Conservation (phyloP, 2,113 vertebrate genomes). For the Istiophorus platypterus region DNA sequence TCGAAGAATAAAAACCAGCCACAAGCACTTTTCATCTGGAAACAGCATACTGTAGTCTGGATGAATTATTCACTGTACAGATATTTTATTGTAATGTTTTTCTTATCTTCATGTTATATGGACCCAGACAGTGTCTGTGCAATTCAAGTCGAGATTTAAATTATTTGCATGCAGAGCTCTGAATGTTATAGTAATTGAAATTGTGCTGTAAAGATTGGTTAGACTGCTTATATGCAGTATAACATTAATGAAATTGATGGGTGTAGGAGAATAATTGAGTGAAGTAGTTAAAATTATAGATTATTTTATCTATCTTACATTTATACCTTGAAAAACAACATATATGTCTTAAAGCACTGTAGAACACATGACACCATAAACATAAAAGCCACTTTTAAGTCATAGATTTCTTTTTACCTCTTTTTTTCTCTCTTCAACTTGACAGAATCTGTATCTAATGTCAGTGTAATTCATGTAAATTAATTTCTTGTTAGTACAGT, state of each 20-base stretch:
- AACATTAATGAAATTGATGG: conserved; percentile 31
- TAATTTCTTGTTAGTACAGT: conserved; percentile 11
- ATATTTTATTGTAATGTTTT: conserved; percentile 29
- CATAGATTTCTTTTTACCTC: background rate
- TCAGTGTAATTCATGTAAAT: conserved; percentile 43
- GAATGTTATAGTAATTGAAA: conserved; percentile 53
- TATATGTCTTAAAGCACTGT: background rate
- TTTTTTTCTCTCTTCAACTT: background rate
- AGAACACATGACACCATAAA: conserved; percentile 11
- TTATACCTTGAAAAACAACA: conserved; percentile 13
- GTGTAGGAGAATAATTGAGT: background rate
- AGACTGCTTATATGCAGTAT: conserved; percentile 38
- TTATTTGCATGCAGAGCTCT: conserved; percentile 28
- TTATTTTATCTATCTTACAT: conserved; percentile 34
- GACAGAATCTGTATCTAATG: conserved; percentile 13
- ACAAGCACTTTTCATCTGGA: conserved; percentile 12
- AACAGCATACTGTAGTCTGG: conserved; percentile 1
- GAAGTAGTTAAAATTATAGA: conserved; percentile 16
- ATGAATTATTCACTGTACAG: conserved; percentile 30
- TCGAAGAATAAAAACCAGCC: conserved; percentile 33
- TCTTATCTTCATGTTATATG: conserved; percentile 13
- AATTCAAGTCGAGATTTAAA: conserved; percentile 31
- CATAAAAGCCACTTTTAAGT: background rate
- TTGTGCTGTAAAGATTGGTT: conserved; percentile 22
- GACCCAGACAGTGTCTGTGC: conserved; percentile 11